Conservation (phyloP, 2,888 invertebrate genomes). For the Melanostoma mellinum region DNA sequence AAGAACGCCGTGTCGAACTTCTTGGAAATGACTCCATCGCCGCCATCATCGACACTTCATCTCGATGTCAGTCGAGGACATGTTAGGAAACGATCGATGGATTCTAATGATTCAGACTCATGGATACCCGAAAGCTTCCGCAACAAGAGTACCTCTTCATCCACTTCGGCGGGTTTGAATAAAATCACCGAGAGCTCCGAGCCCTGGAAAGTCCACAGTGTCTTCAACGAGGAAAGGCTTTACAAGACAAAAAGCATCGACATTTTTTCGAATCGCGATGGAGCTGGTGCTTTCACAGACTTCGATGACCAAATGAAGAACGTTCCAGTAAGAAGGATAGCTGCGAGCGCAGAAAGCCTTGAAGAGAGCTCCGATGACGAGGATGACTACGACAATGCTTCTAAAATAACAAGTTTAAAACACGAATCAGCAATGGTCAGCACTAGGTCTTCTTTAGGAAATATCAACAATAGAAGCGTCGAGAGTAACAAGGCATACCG, state of each 20-base stretch:
- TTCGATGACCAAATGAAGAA: slow-evolving; percentile 80
- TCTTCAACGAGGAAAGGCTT: slow-evolving; percentile 68
- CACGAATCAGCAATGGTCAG: slow-evolving; percentile 44
- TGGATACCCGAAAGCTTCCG: slow-evolving; percentile 76
- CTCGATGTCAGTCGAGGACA: slow-evolving; percentile 63
- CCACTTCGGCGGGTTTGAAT: slow-evolving; percentile 70
- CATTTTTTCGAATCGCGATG: slow-evolving; percentile 78
- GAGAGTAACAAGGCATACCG: slow-evolving; percentile 31
- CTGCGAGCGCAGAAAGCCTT: slow-evolving; percentile 53
- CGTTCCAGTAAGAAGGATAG: slow-evolving; percentile 78
- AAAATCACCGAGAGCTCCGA: slow-evolving; percentile 74
- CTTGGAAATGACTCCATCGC: slow-evolving; percentile 74
- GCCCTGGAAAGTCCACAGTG: slow-evolving; percentile 75
- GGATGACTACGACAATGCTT: slow-evolving; percentile 75
- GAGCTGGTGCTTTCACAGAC: slow-evolving; percentile 77
- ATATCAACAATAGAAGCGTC: slow-evolving; percentile 21
- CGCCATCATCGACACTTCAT: slow-evolving; percentile 31
- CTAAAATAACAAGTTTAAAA: slow-evolving; percentile 73
- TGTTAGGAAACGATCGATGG: slow-evolving; percentile 75
- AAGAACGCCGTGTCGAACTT: slow-evolving; percentile 76
- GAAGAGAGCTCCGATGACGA: slow-evolving; percentile 76
- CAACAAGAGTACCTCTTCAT: slow-evolving; percentile 57
- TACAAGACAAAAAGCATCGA: slow-evolving; percentile 80
- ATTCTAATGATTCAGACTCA: slow-evolving; percentile 76
- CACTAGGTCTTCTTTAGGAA: slow-evolving; percentile 28